Percentiles rank a stretch among this genome's conserved stretches.
Conservation (phyloP, 2,797 vertebrate genomes). For the Silurus lanzhouensis region DNA sequence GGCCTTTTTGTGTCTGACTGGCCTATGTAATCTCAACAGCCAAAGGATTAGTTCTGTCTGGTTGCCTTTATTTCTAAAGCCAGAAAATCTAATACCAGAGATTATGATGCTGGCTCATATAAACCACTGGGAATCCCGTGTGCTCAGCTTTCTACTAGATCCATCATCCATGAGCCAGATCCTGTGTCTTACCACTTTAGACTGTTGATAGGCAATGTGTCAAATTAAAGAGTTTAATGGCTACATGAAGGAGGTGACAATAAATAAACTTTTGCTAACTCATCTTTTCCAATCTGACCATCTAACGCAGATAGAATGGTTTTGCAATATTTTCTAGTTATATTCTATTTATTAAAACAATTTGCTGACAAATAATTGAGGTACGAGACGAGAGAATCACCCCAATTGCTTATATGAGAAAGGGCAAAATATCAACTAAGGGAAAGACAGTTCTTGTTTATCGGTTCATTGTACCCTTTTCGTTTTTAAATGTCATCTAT, state of each 20-base stretch:
- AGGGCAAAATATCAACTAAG: not conserved
- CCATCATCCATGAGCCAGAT: not conserved
- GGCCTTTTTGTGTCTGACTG: not conserved
- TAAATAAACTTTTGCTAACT: not conserved
- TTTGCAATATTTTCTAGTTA: not conserved
- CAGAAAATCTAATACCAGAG: not conserved
- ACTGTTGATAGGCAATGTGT: not conserved
- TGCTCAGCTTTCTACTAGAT: not conserved
- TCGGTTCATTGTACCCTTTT: not conserved
- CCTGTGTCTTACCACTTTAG: not conserved
- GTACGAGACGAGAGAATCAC: not conserved
- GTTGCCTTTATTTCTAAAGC: not conserved
- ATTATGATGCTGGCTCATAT: not conserved
- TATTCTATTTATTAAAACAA: not conserved
- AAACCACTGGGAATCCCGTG: not conserved
- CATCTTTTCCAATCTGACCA: not conserved
- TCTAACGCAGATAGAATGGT: not conserved
- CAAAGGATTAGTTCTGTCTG: not conserved
- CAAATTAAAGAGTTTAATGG: not conserved
- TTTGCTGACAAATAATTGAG: no score
- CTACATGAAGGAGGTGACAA: not conserved
- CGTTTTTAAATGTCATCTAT: not conserved
- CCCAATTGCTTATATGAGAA: not conserved
- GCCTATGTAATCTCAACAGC: not conserved
- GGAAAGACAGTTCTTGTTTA: not conserved